Conservation (phyloP, 2,888 invertebrate species). For the Lasioglossum vierecki region DNA sequence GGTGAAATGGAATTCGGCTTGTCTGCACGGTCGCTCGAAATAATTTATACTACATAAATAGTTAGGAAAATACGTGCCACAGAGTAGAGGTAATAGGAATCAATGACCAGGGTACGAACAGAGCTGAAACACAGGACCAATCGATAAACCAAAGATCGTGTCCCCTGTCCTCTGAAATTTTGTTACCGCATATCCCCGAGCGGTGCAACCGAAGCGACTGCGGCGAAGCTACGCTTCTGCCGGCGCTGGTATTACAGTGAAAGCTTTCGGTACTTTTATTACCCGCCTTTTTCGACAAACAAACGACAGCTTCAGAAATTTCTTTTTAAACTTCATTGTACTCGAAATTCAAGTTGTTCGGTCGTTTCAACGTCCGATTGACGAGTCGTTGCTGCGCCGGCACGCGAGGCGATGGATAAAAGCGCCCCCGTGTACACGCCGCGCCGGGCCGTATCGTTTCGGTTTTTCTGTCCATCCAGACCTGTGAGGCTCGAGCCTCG, state of each 20-base stretch:
- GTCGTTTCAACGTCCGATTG: constrained; percentile 13
- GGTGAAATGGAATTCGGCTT: neutral
- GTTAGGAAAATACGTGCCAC: neutral
- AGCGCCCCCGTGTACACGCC: neutral
- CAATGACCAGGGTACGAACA: neutral
- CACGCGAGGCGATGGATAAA: constrained; percentile 1
- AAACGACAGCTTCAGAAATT: constrained; percentile 1
- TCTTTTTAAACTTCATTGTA: neutral
- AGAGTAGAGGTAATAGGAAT: neutral
- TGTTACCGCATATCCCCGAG: neutral
- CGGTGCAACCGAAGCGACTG: neutral
- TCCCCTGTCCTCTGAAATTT: neutral
- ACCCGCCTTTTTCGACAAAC: neutral
- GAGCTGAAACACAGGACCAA: neutral
- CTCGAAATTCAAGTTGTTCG: constrained; percentile 18
- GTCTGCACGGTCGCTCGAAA: neutral
- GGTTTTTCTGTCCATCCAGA: constrained; percentile 30
- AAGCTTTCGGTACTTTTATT: constrained; percentile 1
- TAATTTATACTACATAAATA: neutral
- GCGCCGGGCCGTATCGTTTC: constrained; percentile 8
- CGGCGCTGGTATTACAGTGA: neutral
- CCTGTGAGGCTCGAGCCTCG: constrained; percentile 12
- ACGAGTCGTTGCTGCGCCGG: neutral
- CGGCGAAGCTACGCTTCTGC: neutral
- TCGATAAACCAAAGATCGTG: constrained; percentile 1